These are phyloP conservation scores for Puma concolor DNA, from an alignment of 2,113 vertebrate species.

Conservation along the genomic window DNA sequence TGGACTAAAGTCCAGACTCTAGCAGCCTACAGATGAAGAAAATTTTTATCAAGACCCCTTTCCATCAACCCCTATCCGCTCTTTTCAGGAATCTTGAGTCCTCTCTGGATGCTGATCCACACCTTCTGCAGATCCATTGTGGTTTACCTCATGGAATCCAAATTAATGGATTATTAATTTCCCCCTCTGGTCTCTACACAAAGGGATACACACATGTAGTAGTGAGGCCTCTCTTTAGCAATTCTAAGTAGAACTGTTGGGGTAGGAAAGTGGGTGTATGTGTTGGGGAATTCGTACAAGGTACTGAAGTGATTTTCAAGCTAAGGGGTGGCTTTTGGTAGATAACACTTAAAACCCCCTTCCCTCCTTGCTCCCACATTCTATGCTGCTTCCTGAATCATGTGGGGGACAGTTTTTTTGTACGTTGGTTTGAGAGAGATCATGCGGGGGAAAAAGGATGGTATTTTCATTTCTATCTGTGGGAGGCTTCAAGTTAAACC, in stretches of 20 bases:
- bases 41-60: neutral
- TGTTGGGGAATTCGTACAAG: neutral
- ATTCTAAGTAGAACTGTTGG: neutral
- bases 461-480: neutral
- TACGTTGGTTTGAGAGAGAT: neutral
- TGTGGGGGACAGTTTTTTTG: neutral
- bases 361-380: rapidly evolving
- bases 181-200: neutral
- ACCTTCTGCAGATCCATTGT: neutral
- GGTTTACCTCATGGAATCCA: neutral
- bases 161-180: neutral
- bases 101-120: neutral
- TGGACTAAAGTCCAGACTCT: neutral
- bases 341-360: neutral
- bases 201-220: neutral
- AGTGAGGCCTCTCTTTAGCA: neutral
- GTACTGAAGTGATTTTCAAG: neutral
- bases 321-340: neutral
- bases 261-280: neutral
- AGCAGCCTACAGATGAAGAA: neutral
- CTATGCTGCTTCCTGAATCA: neutral
- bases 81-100: neutral
- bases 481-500: neutral
- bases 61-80: neutral
- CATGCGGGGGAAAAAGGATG: neutral